phyloP scores from a whole-genome alignment of 1,140 invertebrate species.

The Pseudomyrmex flavicornis region DNA sequence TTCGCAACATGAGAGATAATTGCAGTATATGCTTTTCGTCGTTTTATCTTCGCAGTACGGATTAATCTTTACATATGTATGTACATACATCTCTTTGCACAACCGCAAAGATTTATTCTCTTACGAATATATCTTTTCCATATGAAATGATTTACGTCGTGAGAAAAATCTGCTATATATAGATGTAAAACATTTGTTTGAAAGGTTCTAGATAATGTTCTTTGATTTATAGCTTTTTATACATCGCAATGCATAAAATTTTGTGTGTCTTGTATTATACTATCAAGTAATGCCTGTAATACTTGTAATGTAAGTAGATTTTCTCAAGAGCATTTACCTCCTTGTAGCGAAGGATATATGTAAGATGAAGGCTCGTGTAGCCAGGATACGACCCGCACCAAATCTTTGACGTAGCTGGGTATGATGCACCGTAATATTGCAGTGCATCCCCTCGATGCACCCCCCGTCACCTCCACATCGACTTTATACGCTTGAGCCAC shows the following conservation, averaged over 20 bases:
- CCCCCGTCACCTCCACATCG: conserved; percentile 88
- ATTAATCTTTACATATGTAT: conserved; percentile 27
- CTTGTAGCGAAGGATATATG: conserved; percentile 91
- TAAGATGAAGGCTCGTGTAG: conserved; percentile 91
- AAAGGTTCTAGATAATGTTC: neutral
- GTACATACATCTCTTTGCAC: neutral
- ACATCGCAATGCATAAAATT: neutral
- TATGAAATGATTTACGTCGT: neutral
- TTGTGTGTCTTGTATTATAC: too few species aligned
- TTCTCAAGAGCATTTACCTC: conserved; percentile 85
- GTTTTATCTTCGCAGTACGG: neutral
- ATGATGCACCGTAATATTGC: conserved; percentile 93
- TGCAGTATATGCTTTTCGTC: neutral
- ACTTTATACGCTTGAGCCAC: conserved; percentile 93
- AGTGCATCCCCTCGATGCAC: conserved; percentile 91
- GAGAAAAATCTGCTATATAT: neutral
- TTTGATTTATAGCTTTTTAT: neutral
- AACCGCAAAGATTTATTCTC: conserved; percentile 30
- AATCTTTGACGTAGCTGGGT: conserved; percentile 92
- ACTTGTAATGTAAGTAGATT: neutral
- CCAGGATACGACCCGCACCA: conserved; percentile 94
- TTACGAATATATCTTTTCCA: conserved; percentile 10
- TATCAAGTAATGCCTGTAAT: neutral
- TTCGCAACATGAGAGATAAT: conserved; percentile 11
- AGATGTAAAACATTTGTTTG: neutral